Evolutionary conservation across 2,797 vertebrate species (phyloP), one percentile per base, ranked within the genome.

Genomic region (Pteronotus mesoamericanus): DNA sequence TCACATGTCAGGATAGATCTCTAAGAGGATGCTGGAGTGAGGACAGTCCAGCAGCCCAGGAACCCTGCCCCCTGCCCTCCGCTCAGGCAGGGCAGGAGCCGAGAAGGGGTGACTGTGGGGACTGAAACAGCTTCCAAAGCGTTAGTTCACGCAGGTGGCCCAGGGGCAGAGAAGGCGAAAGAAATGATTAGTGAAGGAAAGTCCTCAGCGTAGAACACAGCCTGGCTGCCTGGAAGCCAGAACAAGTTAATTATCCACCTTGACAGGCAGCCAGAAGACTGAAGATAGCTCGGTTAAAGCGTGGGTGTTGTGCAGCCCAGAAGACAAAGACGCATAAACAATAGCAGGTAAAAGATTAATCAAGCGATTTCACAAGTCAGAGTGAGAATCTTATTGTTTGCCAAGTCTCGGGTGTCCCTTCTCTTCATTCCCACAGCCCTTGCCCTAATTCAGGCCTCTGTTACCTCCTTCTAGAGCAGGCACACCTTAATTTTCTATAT

Each of bases 401-500:
- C 39, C 51, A 75, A 59, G 3, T 86, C 92, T 97, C 69, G 0
- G 48, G 59, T 39, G 10, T 75, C 39, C 34, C 22, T 71, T 71
- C 26, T 80, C 37, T 93, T 83, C 83, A 59, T 59, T 71, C 59
- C 59, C 64, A 61, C 29, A n/a, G 5, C 46, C 46, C 6, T 46
- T 71, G 21, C 51, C 61, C 53, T 42, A n/a, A 61, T 61, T 75
- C 44, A n/a, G 9, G 55, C 26, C 57, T 51, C 24, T 26, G n/a
- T 44, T 24, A 59, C 24, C 51, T 68, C 39, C 42, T 44, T 5
- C 32, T 55, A 46, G 37, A 44, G 86, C 51, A 61, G 64, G 48
- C 51, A 48, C 51, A 93, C 51, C 34, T 91, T 78, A 34, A 55
- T 86, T 94, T 91, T 93, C 90, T 80, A 78, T 87, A 84, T 75